Conservation (phyloP, 2,113 vertebrate genomes). For the Sorex fumeus region DNA sequence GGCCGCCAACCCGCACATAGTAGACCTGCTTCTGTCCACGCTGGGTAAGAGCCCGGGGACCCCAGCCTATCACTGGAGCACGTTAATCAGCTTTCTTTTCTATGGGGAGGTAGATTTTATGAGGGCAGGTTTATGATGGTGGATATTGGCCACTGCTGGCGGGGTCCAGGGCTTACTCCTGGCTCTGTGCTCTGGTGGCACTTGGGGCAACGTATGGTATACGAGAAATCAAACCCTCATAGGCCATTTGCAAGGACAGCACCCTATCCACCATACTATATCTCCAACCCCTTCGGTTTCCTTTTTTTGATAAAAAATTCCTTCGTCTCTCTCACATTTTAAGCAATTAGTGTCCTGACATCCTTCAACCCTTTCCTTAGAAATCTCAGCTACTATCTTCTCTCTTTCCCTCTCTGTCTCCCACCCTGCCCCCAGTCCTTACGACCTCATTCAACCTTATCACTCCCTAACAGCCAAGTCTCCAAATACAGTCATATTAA, state of each 20-base stretch:
- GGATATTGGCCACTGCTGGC: too few species aligned
- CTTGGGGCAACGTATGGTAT: too few species aligned
- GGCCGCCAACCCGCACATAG: conserved; percentile 86
- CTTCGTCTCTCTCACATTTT: too few species aligned
- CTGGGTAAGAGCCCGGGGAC: conserved; percentile 89
- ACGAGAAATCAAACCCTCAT: too few species aligned
- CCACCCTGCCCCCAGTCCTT: not conserved
- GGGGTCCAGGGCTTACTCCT: not conserved
- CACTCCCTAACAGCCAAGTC: not conserved
- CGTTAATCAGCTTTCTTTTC: not conserved
- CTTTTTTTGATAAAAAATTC: too few species aligned
- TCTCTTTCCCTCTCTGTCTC: not conserved
- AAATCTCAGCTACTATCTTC: too few species aligned
- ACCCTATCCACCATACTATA: too few species aligned
- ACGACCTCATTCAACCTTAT: not conserved
- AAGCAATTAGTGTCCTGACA: too few species aligned
- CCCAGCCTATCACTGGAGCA: rapidly evolving
- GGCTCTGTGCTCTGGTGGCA: too few species aligned
- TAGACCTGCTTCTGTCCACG: conserved; percentile 91
- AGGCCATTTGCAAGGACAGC: too few species aligned
- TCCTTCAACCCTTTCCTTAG: too few species aligned
- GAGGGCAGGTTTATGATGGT: not conserved
- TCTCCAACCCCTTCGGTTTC: too few species aligned
- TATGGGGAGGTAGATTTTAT: not conserved
- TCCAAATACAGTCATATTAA: not conserved